These are phyloP conservation scores for Gadus macrocephalus DNA, from an alignment of 2,113 vertebrate genomes.

Conservation along the genomic window DNA sequence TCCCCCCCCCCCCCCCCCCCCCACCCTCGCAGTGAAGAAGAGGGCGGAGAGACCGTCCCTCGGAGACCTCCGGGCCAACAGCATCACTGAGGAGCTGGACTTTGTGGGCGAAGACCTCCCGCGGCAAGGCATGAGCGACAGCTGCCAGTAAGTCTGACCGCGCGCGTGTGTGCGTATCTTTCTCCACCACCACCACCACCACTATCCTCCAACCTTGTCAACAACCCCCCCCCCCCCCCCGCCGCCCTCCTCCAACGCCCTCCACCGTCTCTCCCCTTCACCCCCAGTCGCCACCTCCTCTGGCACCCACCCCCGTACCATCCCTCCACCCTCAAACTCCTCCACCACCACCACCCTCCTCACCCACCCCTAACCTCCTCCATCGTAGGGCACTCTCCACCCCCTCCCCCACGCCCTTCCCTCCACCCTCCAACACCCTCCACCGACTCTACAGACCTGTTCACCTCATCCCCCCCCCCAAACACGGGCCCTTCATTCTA, in stretches of 20 bases:
- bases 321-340: background rate
- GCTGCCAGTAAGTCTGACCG: conserved; percentile 72
- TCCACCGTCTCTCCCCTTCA: background rate
- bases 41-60: conserved; percentile 54
- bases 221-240: background rate
- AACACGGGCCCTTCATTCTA: too few relatives aligned
- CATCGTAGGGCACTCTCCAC: conserved; percentile 32
- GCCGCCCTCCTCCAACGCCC: conserved; percentile 4
- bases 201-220: background rate
- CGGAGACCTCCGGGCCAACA: conserved; percentile 75
- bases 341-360: background rate
- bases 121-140: conserved; percentile 61
- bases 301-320: too few relatives aligned
- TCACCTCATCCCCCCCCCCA: conserved; percentile 4
- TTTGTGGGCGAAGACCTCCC: conserved; percentile 70
- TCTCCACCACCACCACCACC: too few relatives aligned
- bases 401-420: background rate
- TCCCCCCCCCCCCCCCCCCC: conserved; percentile 13
- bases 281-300: too few relatives aligned
- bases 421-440: conserved; percentile 27
- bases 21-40: conserved; percentile 57
- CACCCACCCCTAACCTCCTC: conserved; percentile 7
- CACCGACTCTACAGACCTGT: conserved; percentile 42
- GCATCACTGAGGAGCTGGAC: conserved; percentile 78
- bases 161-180: background rate